These are phyloP conservation scores for Cheilosia soror DNA, from an alignment of 2,888 invertebrate genomes.

Conservation along the genomic window DNA sequence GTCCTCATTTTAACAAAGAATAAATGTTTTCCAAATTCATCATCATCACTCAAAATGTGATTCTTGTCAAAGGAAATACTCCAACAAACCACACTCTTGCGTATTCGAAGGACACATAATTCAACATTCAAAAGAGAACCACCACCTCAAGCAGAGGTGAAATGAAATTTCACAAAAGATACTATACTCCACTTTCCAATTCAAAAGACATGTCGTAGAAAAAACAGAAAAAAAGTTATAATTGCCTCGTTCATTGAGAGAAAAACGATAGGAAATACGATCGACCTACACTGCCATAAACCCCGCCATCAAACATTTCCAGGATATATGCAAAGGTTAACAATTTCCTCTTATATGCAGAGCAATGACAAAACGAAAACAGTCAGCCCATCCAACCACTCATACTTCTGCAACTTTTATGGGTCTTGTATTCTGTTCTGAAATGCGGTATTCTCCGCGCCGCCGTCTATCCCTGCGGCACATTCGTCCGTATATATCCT, in stretches of 20 bases:
- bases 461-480: slow-evolving; percentile 49
- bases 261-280: slow-evolving; percentile 20
- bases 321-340: slow-evolving; percentile 46
- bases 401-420: slow-evolving; percentile 19
- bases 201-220: slow-evolving; percentile 38
- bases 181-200: slow-evolving; percentile 11
- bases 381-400: neutral
- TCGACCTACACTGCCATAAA: slow-evolving; percentile 20
- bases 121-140: neutral
- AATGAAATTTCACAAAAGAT: slow-evolving; percentile 5
- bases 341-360: slow-evolving; percentile 50
- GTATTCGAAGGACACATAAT: slow-evolving; percentile 19
- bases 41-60: slow-evolving; percentile 23
- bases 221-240: neutral
- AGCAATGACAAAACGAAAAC: slow-evolving; percentile 35
- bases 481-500: slow-evolving; percentile 3
- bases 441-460: slow-evolving; percentile 36
- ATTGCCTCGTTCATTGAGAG: neutral
- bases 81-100: neutral
- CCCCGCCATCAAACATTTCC: slow-evolving; percentile 32
- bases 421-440: neutral
- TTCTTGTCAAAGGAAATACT: slow-evolving; percentile 14
- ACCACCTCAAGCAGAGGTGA: neutral
- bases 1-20: too few relatives aligned
- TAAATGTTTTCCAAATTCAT: slow-evolving; percentile 5